A percentile compares a stretch with the other conserved stretches of the same genome.
phyloP scores from a whole-genome alignment of 2,797 vertebrate species.

The Melanotaenia boesemani region DNA sequence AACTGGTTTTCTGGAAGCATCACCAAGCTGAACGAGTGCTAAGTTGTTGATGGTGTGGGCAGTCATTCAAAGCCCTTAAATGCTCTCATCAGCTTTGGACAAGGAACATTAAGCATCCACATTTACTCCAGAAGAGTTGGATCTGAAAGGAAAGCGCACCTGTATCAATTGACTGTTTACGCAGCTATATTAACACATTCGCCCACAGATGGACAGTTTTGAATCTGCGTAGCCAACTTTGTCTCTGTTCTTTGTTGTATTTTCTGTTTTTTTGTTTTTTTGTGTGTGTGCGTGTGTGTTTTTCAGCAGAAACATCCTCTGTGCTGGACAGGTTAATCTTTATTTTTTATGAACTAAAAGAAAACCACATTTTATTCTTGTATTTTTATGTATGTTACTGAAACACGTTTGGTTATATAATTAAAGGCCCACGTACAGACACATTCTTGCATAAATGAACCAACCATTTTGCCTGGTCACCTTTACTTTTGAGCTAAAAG shows the following conservation, averaged over 20 bases:
- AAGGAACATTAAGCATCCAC: constrained; percentile 46
- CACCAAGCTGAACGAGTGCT: constrained; percentile 69
- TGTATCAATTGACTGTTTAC: background rate
- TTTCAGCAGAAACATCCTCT: background rate
- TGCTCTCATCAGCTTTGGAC: constrained; percentile 64
- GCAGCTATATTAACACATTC: background rate
- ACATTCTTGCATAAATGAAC: constrained; percentile 28
- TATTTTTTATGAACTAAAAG: constrained; percentile 24
- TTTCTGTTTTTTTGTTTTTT: background rate
- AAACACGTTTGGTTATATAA: constrained; percentile 77
- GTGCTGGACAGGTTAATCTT: background rate
- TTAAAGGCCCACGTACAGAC: constrained; percentile 72
- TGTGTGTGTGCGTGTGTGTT: no score
- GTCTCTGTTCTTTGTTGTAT: background rate
- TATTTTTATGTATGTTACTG: constrained; percentile 77
- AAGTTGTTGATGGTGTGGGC: constrained; percentile 77
- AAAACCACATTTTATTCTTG: constrained; percentile 55
- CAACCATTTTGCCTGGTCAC: constrained; percentile 70
- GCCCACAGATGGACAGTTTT: background rate
- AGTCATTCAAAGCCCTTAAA: constrained; percentile 67
- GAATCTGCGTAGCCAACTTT: background rate
- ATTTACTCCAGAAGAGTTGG: constrained; percentile 43
- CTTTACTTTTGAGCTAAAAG: constrained; percentile 63
- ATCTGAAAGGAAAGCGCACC: constrained; percentile 17
- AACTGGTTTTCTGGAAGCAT: constrained; percentile 78